phyloP scores from a whole-genome alignment of 2,113 vertebrate species.

The Aptenodytes patagonicus region DNA sequence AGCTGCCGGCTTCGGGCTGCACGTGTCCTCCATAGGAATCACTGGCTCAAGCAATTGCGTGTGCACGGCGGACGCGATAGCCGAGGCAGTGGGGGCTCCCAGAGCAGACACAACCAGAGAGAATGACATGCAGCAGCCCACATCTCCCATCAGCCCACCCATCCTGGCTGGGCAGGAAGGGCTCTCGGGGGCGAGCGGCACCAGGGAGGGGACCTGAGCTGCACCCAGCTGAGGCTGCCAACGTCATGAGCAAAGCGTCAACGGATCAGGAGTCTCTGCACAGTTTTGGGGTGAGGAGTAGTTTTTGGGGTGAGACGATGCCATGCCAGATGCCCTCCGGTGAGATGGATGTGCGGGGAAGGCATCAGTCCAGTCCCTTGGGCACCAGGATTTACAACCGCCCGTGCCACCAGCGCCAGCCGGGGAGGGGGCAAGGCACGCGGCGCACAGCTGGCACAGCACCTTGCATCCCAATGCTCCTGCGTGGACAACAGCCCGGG shows the following conservation, averaged over 20 bases:
- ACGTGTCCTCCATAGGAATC: not conserved
- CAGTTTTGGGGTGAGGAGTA: not conserved
- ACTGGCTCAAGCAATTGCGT: not conserved
- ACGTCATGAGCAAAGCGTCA: not conserved
- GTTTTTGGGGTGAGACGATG: not conserved
- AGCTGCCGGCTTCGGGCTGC: not conserved
- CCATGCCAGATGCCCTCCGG: accelerated
- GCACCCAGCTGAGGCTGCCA: not conserved
- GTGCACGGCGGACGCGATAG: accelerated
- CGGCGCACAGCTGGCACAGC: not conserved
- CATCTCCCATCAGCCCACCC: not conserved
- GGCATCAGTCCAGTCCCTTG: not conserved
- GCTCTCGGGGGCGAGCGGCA: accelerated
- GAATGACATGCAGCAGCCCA: not conserved
- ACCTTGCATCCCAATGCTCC: not conserved
- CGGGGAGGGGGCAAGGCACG: not conserved
- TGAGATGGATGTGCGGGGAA: not conserved
- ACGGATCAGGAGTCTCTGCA: not conserved
- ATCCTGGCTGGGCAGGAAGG: not conserved
- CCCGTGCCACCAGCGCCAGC: not conserved
- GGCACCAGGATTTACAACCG: not conserved
- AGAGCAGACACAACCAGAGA: not conserved
- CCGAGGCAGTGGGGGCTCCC: not conserved
- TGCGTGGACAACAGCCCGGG: not conserved
- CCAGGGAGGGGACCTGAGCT: not conserved